These are phyloP conservation scores for Lepus europaeus DNA, from an alignment of 2,113 vertebrate species.

Conservation along the genomic window DNA sequence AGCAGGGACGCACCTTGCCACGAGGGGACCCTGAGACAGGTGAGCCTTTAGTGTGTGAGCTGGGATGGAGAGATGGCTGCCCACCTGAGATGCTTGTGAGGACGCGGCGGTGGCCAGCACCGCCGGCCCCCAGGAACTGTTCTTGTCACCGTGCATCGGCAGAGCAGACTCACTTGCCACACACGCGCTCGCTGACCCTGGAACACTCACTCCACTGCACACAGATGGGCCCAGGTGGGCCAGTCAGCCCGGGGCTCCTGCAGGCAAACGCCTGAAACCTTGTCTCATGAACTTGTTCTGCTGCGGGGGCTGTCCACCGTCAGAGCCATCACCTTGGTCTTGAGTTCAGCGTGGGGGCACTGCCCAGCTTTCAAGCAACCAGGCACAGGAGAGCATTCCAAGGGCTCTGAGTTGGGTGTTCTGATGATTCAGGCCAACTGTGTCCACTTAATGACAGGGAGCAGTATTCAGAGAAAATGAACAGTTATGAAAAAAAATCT, in stretches of 20 bases:
- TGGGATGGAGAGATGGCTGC: neutral
- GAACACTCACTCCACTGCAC: neutral
- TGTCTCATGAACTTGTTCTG: neutral
- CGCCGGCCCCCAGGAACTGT: neutral
- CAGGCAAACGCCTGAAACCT: neutral
- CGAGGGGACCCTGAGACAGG: neutral
- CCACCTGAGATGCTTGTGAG: neutral
- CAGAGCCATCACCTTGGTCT: neutral
- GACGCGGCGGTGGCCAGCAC: neutral
- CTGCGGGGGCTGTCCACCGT: neutral
- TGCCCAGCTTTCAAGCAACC: neutral
- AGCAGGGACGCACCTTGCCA: neutral
- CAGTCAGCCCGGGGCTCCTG: neutral
- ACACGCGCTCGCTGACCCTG: neutral
- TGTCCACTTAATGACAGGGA: neutral
- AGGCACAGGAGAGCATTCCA: neutral
- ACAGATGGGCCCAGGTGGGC: rapidly evolving
- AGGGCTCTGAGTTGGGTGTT: neutral
- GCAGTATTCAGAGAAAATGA: neutral
- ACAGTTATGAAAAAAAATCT: neutral
- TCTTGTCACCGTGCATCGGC: neutral
- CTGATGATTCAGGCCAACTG: neutral
- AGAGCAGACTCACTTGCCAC: neutral
- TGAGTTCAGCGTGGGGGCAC: neutral
- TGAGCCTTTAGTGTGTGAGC: neutral